Conservation (phyloP, 2,797 vertebrate genomes). For the Protonibea diacanthus region DNA sequence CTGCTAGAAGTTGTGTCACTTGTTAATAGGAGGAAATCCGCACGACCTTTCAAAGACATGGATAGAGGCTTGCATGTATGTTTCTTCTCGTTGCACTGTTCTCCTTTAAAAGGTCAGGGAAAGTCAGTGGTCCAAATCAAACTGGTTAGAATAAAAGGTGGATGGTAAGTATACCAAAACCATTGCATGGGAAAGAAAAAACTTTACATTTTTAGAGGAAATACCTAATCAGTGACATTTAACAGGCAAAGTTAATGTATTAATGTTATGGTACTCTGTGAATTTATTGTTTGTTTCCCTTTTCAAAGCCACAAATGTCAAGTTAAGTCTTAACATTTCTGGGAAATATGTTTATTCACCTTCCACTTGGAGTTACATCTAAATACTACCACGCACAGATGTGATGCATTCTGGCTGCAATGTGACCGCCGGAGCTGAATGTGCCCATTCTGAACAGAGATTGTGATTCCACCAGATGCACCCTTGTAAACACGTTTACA, state of each 20-base stretch:
- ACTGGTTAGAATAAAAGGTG: background rate
- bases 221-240: background rate
- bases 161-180: background rate
- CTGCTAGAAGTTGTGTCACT: constrained; percentile 41
- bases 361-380: too few relatives aligned
- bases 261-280: background rate
- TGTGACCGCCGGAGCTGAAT: too few relatives aligned
- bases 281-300: background rate
- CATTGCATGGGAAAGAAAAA: background rate
- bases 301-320: background rate
- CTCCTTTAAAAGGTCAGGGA: constrained; percentile 31
- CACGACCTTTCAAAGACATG: constrained; percentile 25
- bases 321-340: background rate
- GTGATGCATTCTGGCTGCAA: too few relatives aligned
- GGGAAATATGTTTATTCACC: too few relatives aligned
- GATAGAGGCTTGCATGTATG: constrained; percentile 3
- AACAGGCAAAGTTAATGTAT: background rate
- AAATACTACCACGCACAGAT: too few relatives aligned
- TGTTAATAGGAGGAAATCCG: constrained; percentile 51
- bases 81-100: constrained; percentile 18
- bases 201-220: background rate
- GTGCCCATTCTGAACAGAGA: too few relatives aligned
- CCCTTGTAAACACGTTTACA: too few relatives aligned
- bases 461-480: too few relatives aligned
- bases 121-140: background rate